Evolutionary conservation across 2,113 vertebrate species (phyloP).

Genomic region (Geothlypis trichas): DNA sequence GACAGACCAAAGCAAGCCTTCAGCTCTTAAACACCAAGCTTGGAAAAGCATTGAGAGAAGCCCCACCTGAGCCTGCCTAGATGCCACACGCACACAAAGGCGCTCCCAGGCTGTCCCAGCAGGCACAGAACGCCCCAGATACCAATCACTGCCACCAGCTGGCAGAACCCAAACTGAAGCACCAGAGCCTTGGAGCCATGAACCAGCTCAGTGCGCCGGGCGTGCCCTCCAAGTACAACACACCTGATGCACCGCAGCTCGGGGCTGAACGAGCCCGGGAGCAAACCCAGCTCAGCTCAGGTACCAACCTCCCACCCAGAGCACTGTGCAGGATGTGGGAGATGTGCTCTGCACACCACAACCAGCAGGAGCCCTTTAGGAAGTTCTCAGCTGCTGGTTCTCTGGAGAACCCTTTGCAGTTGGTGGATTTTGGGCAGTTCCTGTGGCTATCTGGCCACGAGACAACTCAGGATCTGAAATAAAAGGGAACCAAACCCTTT

Average conservation of each 20-base stretch:
- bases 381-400: not conserved
- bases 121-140: not conserved
- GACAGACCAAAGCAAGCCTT: not conserved
- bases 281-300: not conserved
- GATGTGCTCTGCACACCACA: not conserved
- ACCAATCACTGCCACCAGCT: not conserved
- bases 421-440: not conserved
- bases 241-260: rapidly evolving
- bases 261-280: not conserved
- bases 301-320: too few relatives aligned
- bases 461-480: not conserved
- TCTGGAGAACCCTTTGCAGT: not conserved
- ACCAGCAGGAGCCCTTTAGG: not conserved
- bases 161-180: not conserved
- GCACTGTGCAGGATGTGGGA: rapidly evolving
- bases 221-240: not conserved
- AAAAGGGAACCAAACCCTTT: not conserved
- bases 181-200: not conserved
- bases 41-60: not conserved
- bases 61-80: not conserved
- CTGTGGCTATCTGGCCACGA: not conserved
- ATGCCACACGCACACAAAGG: rapidly evolving
- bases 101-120: not conserved
- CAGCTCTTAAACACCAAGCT: not conserved
- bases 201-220: not conserved